Evolutionary conservation across 2,797 vertebrate species (phyloP).

Genomic region (Gobio occitaniae): DNA sequence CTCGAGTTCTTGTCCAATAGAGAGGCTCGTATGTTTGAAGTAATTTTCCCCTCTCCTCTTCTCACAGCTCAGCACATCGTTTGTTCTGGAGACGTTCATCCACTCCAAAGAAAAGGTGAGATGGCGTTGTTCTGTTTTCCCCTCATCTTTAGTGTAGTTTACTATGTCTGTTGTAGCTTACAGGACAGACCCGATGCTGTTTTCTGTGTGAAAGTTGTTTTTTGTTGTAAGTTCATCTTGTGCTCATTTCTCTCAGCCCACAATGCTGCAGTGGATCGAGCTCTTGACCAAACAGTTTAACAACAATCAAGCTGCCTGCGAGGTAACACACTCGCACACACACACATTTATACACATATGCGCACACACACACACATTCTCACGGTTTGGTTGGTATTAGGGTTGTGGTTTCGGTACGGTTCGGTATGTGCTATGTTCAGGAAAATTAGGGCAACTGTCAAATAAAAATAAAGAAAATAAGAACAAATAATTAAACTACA

Average conservation of each 20-base stretch:
- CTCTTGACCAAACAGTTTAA: slow-evolving; percentile 99
- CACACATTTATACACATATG: neutral
- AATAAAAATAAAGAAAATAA: too few relatives aligned
- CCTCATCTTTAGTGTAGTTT: neutral
- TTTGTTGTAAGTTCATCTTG: neutral
- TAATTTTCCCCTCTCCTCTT: neutral
- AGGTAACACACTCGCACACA: slow-evolving; percentile 77
- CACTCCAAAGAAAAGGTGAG: slow-evolving; percentile 99
- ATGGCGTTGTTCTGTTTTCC: slow-evolving; percentile 16
- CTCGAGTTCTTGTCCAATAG: too few relatives aligned
- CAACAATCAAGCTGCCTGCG: slow-evolving; percentile 99
- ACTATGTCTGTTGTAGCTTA: neutral
- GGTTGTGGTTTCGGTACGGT: too few relatives aligned
- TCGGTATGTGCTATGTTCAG: too few relatives aligned
- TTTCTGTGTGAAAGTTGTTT: neutral
- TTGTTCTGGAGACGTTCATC: slow-evolving; percentile 98
- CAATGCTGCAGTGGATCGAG: slow-evolving; percentile 99
- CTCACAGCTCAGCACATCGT: slow-evolving; percentile 94
- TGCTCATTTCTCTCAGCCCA: slow-evolving; percentile 81
- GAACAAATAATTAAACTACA: too few relatives aligned
- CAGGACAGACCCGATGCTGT: neutral
- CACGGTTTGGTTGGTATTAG: too few relatives aligned
- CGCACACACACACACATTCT: too few relatives aligned
- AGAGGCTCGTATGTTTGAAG: neutral
- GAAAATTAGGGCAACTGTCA: too few relatives aligned